Percentiles rank a stretch among this genome's conserved stretches.
Evolutionary conservation across 2,113 vertebrate species (phyloP).

Genomic region (Corythaeola cristata): DNA sequence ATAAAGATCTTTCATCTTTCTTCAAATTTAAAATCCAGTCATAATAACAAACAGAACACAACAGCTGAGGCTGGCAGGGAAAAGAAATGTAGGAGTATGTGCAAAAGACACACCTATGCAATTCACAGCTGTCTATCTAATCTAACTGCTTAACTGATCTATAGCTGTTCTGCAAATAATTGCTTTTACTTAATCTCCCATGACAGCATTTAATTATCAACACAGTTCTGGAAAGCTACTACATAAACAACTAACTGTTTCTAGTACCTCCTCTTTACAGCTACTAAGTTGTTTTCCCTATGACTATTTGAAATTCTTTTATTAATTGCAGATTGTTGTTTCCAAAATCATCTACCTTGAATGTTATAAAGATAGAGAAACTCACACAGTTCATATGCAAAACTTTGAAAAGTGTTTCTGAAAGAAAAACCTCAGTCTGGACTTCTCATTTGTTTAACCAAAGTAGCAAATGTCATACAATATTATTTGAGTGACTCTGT

Average conservation of each 20-base stretch:
- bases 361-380: background rate
- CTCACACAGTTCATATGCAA: background rate
- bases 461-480: background rate
- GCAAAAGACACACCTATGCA: background rate
- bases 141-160: background rate
- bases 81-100: background rate
- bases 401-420: background rate
- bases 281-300: background rate
- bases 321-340: background rate
- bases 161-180: background rate
- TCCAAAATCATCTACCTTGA: background rate
- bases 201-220: conserved; percentile 28
- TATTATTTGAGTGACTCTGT: background rate
- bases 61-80: background rate
- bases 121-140: background rate
- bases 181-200: conserved; percentile 16
- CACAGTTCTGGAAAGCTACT: conserved; percentile 12
- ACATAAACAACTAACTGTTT: conserved; percentile 2
- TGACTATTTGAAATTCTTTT: background rate
- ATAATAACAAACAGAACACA: background rate
- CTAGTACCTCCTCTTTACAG: background rate
- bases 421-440: background rate
- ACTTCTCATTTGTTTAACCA: background rate
- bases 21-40: background rate
- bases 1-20: background rate